Evolutionary conservation across 1,140 invertebrate genomes (phyloP), one percentile per base, ranked within the genome.

Genomic region (Steinernema khuongi): DNA sequence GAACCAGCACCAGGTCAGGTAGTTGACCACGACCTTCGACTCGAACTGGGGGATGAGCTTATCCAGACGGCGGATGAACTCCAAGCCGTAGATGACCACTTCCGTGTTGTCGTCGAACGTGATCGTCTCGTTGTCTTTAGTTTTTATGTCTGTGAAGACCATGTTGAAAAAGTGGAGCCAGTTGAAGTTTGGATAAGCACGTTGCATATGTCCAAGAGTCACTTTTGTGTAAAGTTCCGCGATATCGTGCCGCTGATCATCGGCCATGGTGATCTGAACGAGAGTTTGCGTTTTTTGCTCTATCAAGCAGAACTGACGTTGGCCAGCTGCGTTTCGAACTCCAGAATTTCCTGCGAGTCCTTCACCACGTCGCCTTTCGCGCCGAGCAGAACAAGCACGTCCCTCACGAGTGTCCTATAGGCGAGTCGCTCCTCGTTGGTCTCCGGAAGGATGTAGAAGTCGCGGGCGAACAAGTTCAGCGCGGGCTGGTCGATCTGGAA

Each of bases 311-410:
- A 81, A 75, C 85, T 86, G 86, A 91, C 90, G 83, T 90, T 89
- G 1, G 91, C 91, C 31, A 92, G 83, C 75, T 90, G 87, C 1
- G 89, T 92, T 88, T 96, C 94, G 82, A 96, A 94, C 26, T 89
- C 85, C 28, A 96, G 89, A 1, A 95, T 87, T 74, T 93, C 89
- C 1, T 90, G 87, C 1, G 91, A 91, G 72, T 91, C 89, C 19
- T 83, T 81, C 44, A 87, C 86, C 0, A 91, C 91, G 28, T 87
- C 79, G 19, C 86, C 74, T 33, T 89, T 80, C 0, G 91, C 91
- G 1, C 91, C 91, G 7, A 94, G 86, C 28, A 92, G 86, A 28
- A 88, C 84, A 11, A 85, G 74, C 0, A 85, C 85, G 66, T 84
- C 83, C 26, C 79, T 31, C 41, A 77, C 67, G 29, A 79, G 60